Evolutionary conservation across 2,113 vertebrate genomes (phyloP).

Genomic region (Gulo gulo): DNA sequence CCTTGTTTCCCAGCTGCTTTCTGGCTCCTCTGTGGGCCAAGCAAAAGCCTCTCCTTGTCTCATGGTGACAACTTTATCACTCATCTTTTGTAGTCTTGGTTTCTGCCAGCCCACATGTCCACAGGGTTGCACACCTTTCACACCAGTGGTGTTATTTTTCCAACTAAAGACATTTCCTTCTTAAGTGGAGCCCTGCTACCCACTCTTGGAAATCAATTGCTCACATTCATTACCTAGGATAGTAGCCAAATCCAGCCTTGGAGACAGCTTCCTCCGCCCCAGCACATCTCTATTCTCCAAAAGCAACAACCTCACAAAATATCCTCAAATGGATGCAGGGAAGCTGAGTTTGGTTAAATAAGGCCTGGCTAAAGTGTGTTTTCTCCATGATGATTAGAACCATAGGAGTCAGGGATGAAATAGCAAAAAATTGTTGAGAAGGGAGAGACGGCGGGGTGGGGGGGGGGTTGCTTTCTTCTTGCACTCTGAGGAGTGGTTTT

Average conservation of each 20-base stretch:
- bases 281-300: not conserved
- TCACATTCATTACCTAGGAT: not conserved
- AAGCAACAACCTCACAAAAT: not conserved
- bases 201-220: not conserved
- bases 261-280: not conserved
- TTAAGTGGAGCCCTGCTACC: not conserved
- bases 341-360: conserved; percentile 10
- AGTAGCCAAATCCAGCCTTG: not conserved
- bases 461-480: not conserved
- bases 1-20: not conserved
- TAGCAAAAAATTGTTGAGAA: not conserved
- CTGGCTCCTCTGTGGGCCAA: not conserved
- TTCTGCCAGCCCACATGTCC: not conserved
- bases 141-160: not conserved
- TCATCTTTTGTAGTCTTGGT: not conserved
- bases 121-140: not conserved
- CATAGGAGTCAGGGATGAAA: not conserved
- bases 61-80: not conserved
- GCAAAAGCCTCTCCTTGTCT: not conserved
- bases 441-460: not conserved
- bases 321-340: not conserved
- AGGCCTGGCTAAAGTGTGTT: not conserved
- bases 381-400: not conserved
- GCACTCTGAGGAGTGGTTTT: not conserved
- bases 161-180: not conserved